Conservation (phyloP, 30 jellyfish, hydroid and myxozoan species). For the Aurelia coerulea region DNA sequence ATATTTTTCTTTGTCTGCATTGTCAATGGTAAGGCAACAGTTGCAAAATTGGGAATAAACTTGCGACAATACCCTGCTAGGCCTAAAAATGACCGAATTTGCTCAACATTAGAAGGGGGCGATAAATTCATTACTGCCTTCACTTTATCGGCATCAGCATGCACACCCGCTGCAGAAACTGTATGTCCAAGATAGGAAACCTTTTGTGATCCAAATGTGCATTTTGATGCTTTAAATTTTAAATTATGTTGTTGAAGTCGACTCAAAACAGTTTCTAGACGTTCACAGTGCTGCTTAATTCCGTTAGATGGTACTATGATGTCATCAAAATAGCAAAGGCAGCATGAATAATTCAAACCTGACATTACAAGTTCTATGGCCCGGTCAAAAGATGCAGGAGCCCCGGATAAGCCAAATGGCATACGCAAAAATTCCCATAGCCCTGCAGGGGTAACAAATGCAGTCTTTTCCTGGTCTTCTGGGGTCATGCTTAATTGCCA, state of each 20-base stretch:
- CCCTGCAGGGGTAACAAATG: conserved; percentile 55
- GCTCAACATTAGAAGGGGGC: too few relatives aligned
- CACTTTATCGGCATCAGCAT: conserved; percentile 42
- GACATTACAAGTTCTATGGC: too few relatives aligned
- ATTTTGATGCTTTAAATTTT: conserved; percentile 37
- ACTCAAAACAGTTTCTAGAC: too few relatives aligned
- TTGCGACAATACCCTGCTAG: too few relatives aligned
- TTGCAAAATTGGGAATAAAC: too few relatives aligned
- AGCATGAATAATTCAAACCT: conserved; percentile 39
- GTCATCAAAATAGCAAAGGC: conserved; percentile 73
- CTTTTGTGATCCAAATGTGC: conserved; percentile 38
- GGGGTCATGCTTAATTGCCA: conserved; percentile 51
- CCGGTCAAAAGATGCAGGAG: too few relatives aligned
- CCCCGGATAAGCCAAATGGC: conserved; percentile 78
- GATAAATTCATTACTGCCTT: too few relatives aligned
- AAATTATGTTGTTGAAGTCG: conserved; percentile 38
- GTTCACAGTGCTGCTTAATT: conserved; percentile 30
- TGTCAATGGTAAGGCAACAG: too few relatives aligned
- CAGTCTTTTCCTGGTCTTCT: conserved; percentile 58
- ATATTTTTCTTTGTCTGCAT: too few relatives aligned
- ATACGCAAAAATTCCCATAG: conserved; percentile 47
- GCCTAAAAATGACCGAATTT: too few relatives aligned
- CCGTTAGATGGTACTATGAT: conserved; percentile 24
- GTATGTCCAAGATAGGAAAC: conserved; percentile 48
- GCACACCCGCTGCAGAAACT: conserved; percentile 16